These are phyloP conservation scores for Hylaeus anthracinus DNA, from an alignment of 1,140 invertebrate genomes.

Conservation along the genomic window DNA sequence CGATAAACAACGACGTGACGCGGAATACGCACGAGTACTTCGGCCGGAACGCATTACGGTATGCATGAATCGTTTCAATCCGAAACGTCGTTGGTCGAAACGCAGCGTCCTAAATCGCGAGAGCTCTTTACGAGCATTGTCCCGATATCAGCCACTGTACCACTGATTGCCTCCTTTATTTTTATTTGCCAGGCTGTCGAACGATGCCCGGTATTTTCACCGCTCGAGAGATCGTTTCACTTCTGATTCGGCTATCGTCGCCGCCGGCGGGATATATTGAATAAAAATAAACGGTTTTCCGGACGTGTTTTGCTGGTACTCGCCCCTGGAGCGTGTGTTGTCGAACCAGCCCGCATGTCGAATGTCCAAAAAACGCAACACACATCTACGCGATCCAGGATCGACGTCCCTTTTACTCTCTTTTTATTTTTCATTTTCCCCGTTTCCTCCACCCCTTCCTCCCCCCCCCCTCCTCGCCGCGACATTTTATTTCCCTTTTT, in stretches of 20 bases:
- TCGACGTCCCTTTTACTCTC: neutral
- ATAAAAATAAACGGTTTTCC: slow-evolving; percentile 44
- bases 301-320: neutral
- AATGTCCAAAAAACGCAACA: neutral
- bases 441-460: neutral
- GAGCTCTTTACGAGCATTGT: slow-evolving; percentile 21
- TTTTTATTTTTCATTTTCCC: too few species aligned
- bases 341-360: neutral
- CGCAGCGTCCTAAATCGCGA: slow-evolving; percentile 9
- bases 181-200: slow-evolving; percentile 9
- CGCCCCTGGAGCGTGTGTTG: neutral
- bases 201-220: slow-evolving; percentile 3
- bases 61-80: slow-evolving; percentile 30
- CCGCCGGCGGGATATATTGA: slow-evolving; percentile 24
- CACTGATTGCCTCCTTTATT: slow-evolving; percentile 6
- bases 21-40: slow-evolving; percentile 1
- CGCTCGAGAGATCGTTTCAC: slow-evolving; percentile 10
- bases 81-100: slow-evolving; percentile 26
- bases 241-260: slow-evolving; percentile 29
- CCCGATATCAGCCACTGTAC: neutral
- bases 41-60: slow-evolving; percentile 16
- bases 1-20: neutral
- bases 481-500: neutral
- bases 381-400: neutral
- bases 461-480: too few species aligned